A percentile compares a stretch with the other conserved stretches of the same genome.
Evolutionary conservation across 2,888 invertebrate genomes (phyloP).

Genomic region (Tupiocoris notatus): DNA sequence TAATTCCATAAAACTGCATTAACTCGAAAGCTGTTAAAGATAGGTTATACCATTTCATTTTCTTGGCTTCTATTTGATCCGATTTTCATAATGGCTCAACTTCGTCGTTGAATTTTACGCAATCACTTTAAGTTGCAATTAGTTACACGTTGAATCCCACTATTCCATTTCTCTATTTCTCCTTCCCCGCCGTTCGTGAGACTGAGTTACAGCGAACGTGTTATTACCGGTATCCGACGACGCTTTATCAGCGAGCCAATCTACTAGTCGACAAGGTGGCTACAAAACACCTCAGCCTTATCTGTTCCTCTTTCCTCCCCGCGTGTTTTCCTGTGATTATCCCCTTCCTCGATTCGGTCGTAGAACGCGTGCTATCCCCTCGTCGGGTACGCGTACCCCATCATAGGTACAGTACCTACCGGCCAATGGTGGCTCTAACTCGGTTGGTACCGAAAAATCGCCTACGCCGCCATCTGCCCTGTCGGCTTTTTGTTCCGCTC

Average conservation of each 20-base stretch:
- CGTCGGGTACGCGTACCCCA: too few species aligned
- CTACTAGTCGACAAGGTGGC: constrained; percentile 44
- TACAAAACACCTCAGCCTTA: constrained; percentile 44
- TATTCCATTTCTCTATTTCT: too few species aligned
- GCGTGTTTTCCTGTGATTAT: constrained; percentile 26
- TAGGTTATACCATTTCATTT: too few species aligned
- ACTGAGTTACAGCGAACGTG: constrained; percentile 17
- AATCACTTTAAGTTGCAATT: too few species aligned
- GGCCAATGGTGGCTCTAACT: neutral
- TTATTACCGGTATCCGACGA: constrained; percentile 27
- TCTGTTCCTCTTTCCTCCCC: constrained; percentile 5
- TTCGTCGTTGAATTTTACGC: too few species aligned
- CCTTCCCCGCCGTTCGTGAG: neutral
- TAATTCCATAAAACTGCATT: too few species aligned
- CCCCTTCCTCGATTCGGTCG: constrained; percentile 3
- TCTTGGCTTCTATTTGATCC: too few species aligned
- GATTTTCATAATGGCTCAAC: too few species aligned
- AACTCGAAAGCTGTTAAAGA: too few species aligned
- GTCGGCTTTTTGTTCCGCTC: neutral
- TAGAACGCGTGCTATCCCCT: neutral
- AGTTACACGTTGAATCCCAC: too few species aligned
- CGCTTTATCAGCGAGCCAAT: constrained; percentile 2
- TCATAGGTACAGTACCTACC: neutral
- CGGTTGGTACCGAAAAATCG: neutral
- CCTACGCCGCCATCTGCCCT: constrained; percentile 26